Percentiles rank a stretch among this genome's conserved stretches.
Evolutionary conservation across 2,797 vertebrate genomes (phyloP).

Genomic region (Chelidonichthys spinosus): DNA sequence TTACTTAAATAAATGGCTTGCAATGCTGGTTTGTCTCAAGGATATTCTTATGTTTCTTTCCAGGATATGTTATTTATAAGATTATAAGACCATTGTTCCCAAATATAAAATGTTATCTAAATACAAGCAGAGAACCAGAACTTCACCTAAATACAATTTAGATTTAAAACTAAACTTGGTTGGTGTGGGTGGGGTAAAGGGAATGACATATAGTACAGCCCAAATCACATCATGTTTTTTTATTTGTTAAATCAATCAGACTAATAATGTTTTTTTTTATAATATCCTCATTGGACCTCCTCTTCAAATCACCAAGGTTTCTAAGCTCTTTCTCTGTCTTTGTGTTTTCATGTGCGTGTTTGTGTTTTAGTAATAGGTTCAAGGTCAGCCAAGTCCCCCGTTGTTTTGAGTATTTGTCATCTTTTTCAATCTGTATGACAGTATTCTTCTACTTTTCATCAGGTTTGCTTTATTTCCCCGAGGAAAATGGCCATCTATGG

Average conservation of each 20-base stretch:
- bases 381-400: conserved; percentile 26
- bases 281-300: not conserved
- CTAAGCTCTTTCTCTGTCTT: conserved; percentile 7
- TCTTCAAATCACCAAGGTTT: conserved; percentile 18
- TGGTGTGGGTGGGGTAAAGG: no score
- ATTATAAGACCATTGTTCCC: not conserved
- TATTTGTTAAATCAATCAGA: no score
- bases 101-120: not conserved
- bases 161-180: no score
- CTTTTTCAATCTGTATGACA: conserved; percentile 20
- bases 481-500: conserved; percentile 1
- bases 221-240: no score
- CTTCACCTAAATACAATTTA: no score
- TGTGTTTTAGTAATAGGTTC: conserved; percentile 20
- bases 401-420: conserved; percentile 18
- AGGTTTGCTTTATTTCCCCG: conserved; percentile 28
- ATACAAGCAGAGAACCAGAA: not conserved
- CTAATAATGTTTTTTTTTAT: not conserved
- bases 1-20: not conserved
- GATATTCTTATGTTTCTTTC: not conserved
- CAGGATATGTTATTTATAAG: not conserved
- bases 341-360: not conserved
- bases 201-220: no score
- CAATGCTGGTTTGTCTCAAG: not conserved
- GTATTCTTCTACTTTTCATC: not conserved